A percentile compares a stretch with the other conserved stretches of the same genome.
Conservation (phyloP, 2,888 invertebrate species). For the Thelaira solivaga region DNA sequence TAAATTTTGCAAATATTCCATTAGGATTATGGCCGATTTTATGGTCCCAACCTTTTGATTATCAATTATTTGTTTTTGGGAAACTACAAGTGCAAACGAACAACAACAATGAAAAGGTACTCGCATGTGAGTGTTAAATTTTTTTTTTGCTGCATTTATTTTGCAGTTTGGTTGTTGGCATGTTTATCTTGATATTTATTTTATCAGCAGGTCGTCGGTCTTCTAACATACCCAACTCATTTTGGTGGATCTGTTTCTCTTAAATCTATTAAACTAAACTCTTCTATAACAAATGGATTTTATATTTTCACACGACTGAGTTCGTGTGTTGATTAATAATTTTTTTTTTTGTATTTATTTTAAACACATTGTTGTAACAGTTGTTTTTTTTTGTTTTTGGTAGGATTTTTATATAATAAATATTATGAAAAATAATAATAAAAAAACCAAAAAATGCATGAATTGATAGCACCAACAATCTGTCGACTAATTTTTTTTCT, state of each 20-base stretch:
- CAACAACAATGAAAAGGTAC: background rate
- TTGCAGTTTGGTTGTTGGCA: background rate
- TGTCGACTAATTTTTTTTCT: constrained; percentile 42
- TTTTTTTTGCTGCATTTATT: too few relatives aligned
- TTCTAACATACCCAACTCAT: background rate
- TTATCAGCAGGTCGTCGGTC: constrained; percentile 27
- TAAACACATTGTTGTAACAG: constrained; percentile 10
- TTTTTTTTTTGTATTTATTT: constrained; percentile 9
- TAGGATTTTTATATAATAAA: constrained; percentile 45
- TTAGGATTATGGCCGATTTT: constrained; percentile 32
- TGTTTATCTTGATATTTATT: background rate
- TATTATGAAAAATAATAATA: constrained; percentile 19
- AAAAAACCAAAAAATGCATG: constrained; percentile 17
- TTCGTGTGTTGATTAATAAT: constrained; percentile 54
- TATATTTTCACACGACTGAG: constrained; percentile 56
- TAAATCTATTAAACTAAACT: constrained; percentile 34
- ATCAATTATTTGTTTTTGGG: constrained; percentile 29
- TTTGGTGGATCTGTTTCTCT: background rate
- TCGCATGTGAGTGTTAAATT: background rate
- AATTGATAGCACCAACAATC: constrained; percentile 34
- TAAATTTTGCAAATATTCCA: constrained; percentile 18
- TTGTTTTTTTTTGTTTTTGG: constrained; percentile 17
- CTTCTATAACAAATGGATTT: constrained; percentile 36
- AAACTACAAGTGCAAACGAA: background rate
- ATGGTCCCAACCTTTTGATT: background rate